Conservation (phyloP, 2,888 invertebrate species). For the Cyaniris semiargus region DNA sequence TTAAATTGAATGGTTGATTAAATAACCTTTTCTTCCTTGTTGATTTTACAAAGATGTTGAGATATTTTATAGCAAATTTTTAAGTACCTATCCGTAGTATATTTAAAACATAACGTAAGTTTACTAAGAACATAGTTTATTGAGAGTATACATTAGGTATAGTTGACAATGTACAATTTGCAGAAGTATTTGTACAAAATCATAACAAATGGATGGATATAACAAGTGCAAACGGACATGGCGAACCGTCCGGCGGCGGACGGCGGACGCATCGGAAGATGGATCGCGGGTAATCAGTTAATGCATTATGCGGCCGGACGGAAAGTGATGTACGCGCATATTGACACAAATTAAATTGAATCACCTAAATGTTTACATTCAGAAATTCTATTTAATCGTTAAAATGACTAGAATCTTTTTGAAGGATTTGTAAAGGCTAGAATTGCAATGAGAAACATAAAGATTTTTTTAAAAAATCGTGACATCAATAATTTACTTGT, state of each 20-base stretch:
- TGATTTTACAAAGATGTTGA: neutral
- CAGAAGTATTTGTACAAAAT: neutral
- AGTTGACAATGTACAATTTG: neutral
- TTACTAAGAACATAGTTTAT: too few species aligned
- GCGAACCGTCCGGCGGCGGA: constrained; percentile 55
- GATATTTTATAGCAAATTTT: neutral
- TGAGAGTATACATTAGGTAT: neutral
- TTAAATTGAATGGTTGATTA: neutral
- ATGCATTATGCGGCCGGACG: constrained; percentile 70
- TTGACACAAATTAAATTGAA: constrained; percentile 52
- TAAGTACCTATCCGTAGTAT: neutral
- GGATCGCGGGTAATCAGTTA: constrained; percentile 75
- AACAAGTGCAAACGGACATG: constrained; percentile 47
- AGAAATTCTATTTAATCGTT: neutral
- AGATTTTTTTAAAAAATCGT: too few species aligned
- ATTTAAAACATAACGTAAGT: too few species aligned
- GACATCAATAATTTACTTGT: too few species aligned
- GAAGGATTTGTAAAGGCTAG: too few species aligned
- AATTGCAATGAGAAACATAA: too few species aligned
- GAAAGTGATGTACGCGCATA: constrained; percentile 58
- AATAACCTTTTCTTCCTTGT: neutral
- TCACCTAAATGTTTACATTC: constrained; percentile 4
- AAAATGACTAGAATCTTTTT: too few species aligned
- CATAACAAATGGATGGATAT: constrained; percentile 8
- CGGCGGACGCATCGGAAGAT: constrained; percentile 67